Evolutionary conservation across 2,888 invertebrate species (phyloP), one percentile per base, ranked within the genome.

Genomic region (Oeneis ivallda): DNA sequence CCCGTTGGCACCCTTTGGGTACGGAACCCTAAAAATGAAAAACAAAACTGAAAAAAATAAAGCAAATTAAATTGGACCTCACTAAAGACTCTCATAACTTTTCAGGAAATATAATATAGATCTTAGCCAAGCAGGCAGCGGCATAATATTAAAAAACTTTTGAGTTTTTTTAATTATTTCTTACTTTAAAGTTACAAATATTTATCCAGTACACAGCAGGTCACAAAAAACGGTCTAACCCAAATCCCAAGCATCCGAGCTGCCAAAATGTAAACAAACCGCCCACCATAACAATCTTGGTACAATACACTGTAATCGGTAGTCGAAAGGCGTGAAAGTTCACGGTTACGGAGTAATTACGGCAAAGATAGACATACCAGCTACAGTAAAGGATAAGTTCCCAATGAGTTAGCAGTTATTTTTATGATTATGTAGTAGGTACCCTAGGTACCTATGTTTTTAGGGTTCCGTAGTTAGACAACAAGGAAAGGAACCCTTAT

Each of bases 341-440:
- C 47, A 47, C 47, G 47, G 47, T 47, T 47, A 17, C 8, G 17
- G 15, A 47, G 47, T 9, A 9, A 47, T 17, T 17, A 17, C 17
- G 17, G 47, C 17, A 47, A 2, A 47, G 17, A 47, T 17, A 47
- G 17, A 47, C 9, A 15, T 47, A 17, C 47, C 47, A 26, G 3
- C 47, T 47, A 47, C 17, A 47, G 3, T 17, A 17, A 47, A 47
- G 15, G 17, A 47, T 17, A 47, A 47, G 47, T 47, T 47, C 47
- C 47, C 47, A 47, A 15, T 47, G 47, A 47, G 47, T 17, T 47
- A 47, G 47, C 47, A 47, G 47, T 47, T 47, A 47, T 17, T 47
- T 26, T 26, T 26, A 4, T 26, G n/a, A n/a, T n/a, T n/a, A n/a
- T n/a, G n/a, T n/a, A n/a, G n/a, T n/a, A n/a, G n/a, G n/a, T n/a